Evolutionary conservation across 1,140 invertebrate species (phyloP), one percentile per base, ranked within the genome.

Genomic region (Sesamia nonagrioides): DNA sequence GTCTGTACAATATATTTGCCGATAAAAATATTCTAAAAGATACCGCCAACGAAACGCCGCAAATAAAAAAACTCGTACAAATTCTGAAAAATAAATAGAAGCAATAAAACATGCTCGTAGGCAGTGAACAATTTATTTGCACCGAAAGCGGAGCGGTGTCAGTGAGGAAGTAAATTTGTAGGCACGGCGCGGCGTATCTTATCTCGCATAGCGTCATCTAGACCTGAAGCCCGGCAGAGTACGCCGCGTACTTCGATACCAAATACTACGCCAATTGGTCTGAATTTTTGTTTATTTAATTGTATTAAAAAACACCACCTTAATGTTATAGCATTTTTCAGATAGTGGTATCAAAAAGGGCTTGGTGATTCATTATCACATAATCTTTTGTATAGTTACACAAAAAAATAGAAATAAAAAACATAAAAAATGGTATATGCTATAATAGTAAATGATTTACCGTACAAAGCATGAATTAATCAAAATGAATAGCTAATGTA

Each of bases 181-280:
- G 42, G 63, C 63, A 42, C 63, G 63, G 63, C 42, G 18, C 63
- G 42, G 37, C 63, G 63, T 68, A 68, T 68, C 63, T 68, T 68
- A 68, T 68, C 63, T 6, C 17, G 15, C 13, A 68, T 68, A 40
- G 63, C 18, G 42, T 68, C 42, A 27, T 50, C 42, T 35, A 42
- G 63, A 61, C 35, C 35, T 61, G 15, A 37, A 40, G n/a, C 27
- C 60, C 60, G 33, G 8, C 33, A n/a, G n/a, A 40, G 15, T 61
- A 37, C 60, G 60, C 60, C 1, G 35, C 27, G 58, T 60, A 60
- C 13, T 60, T 11, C 60, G 35, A 58, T 58, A 27, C 60, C 13
- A 6, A 61, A 68, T 27, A 66, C 37, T 66, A 21, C 40, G 40
- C 63, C 63, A 27, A 48, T 21, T 48, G 50, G 5, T 4, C 1